Evolutionary conservation across 2,888 invertebrate species (phyloP).

Genomic region (Mesorhabditis belari): DNA sequence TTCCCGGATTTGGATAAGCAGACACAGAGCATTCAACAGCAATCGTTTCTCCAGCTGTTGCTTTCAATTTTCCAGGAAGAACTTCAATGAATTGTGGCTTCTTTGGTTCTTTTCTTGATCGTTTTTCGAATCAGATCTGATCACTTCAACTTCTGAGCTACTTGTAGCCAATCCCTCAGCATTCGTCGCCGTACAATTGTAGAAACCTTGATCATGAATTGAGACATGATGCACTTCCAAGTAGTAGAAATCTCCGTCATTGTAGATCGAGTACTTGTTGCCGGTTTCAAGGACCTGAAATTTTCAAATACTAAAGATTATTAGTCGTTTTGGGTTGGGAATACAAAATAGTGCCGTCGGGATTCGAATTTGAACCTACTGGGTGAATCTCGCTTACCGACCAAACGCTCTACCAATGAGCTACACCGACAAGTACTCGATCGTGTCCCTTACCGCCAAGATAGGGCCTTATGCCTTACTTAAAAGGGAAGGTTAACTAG

Average conservation of each 20-base stretch:
- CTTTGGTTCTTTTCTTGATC: slow-evolving; percentile 27
- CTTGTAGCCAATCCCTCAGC: slow-evolving; percentile 48
- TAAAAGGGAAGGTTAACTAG: no score
- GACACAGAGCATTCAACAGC: slow-evolving; percentile 49
- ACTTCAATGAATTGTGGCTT: slow-evolving; percentile 48
- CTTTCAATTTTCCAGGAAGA: slow-evolving; percentile 38
- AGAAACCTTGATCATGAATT: slow-evolving; percentile 45
- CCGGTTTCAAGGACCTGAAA: slow-evolving; percentile 53
- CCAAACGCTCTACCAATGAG: no score
- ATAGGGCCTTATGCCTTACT: no score
- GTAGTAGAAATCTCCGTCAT: slow-evolving; percentile 53
- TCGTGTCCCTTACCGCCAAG: no score
- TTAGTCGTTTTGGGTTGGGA: no score
- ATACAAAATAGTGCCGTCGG: no score
- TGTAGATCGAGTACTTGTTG: slow-evolving; percentile 53
- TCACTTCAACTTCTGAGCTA: slow-evolving; percentile 39
- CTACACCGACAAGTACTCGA: no score
- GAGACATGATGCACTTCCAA: slow-evolving; percentile 51
- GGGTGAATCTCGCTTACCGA: no score
- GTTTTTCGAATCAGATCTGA: no score
- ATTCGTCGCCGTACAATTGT: slow-evolving; percentile 52
- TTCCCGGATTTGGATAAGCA: slow-evolving; percentile 44
- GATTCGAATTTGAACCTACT: no score
- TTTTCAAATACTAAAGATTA: no score
- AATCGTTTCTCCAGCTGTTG: slow-evolving; percentile 32